phyloP scores from a whole-genome alignment of 2,888 invertebrate species.

The Ophioninae sp. region DNA sequence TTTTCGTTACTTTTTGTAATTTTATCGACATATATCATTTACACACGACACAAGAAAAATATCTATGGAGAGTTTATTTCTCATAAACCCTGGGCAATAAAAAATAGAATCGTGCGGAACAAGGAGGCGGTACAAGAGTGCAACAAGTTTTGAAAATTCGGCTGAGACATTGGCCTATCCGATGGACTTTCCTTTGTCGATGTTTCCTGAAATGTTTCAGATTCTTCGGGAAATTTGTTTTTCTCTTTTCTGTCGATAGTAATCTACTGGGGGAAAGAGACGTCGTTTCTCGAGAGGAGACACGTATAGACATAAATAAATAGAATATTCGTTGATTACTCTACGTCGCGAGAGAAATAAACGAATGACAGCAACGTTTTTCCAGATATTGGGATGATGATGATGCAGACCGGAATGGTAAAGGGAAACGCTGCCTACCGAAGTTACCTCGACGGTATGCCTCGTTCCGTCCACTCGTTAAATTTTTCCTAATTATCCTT shows the following conservation, averaged over 20 bases:
- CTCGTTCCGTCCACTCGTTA: slow-evolving; percentile 75
- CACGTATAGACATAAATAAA: background rate
- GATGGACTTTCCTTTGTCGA: background rate
- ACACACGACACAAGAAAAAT: background rate
- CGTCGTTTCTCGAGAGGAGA: slow-evolving; percentile 32
- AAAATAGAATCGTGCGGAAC: slow-evolving; percentile 40
- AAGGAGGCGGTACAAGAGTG: slow-evolving; percentile 29
- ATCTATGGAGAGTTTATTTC: slow-evolving; percentile 18
- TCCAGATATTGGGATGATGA: slow-evolving; percentile 98
- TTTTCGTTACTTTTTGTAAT: background rate
- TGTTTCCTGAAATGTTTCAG: slow-evolving; percentile 43
- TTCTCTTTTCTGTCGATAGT: slow-evolving; percentile 53
- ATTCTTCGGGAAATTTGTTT: slow-evolving; percentile 36
- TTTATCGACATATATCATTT: background rate
- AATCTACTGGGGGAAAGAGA: slow-evolving; percentile 26
- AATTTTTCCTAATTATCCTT: slow-evolving; percentile 62
- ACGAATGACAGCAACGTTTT: slow-evolving; percentile 81
- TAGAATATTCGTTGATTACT: slow-evolving; percentile 36
- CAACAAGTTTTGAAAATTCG: slow-evolving; percentile 10
- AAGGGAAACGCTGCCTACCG: slow-evolving; percentile 91
- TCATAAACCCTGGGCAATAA: slow-evolving; percentile 73
- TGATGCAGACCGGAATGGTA: slow-evolving; percentile 98
- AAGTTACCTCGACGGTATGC: slow-evolving; percentile 92
- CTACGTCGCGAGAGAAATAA: slow-evolving; percentile 38
- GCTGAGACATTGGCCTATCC: slow-evolving; percentile 14